Evolutionary conservation across 2,797 vertebrate species (phyloP), one percentile per base, ranked within the genome.

Genomic region (Apogon hyalosoma): DNA sequence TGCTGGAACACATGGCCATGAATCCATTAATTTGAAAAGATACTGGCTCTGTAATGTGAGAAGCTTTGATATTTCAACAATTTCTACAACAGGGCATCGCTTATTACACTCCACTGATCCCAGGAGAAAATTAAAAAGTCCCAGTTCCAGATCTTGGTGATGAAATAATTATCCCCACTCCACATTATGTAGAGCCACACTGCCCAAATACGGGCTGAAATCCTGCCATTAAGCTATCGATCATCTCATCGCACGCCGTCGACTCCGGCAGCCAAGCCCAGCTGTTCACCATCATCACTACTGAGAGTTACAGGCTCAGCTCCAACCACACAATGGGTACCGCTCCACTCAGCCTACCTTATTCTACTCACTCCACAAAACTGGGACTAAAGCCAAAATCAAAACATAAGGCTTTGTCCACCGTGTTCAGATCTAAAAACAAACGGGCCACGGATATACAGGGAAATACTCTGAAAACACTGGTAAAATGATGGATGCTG

Each of bases 211-310:
- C 24, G 19, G 48, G 58, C 43, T 80, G 75, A 82, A 74, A 71
- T 59, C 14, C 61, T 50, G 75, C 75, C 73, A 77, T 68, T 49
- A 51, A 65, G 69, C 73, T 74, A 83, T 87, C 49, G 63, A 87
- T 90, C 80, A 78, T 74, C 45, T 59, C 70, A 66, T 73, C 45
- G 19, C 52, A 28, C 33, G 14, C 46, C 4, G 18, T 40, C 3
- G 3, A 64, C 69, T 71, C 13, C 16, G 11, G 72, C 63, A 61
- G 64, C 65, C 55, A 0, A 63, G 63, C 73, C 66, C 84, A 85
- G 88, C 80, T 87, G 85, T 81, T 86, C 60, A 41, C 73, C 74
- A 77, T 88, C 84, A 86, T 87, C 78, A 40, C 54, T 49, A 11
- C 69, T 77, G 62, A 90, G 78, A 63, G 65, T 65, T 74, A 52